Evolutionary conservation across 2,888 invertebrate genomes (phyloP).

Genomic region (Coenonympha glycerion): DNA sequence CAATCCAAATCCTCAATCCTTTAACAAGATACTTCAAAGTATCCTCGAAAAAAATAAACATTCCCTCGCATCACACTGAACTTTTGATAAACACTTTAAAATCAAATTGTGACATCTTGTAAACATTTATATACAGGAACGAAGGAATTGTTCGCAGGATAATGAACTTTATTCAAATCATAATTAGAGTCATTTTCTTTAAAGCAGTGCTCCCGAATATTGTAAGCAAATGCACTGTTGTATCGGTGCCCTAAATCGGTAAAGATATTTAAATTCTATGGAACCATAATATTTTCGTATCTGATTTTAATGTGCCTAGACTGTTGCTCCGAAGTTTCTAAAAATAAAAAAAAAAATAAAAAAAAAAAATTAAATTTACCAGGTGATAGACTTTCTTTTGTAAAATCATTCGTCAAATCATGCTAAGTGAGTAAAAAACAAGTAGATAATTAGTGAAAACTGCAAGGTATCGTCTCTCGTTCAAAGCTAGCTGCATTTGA

Average conservation of each 20-base stretch:
- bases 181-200: too few species aligned
- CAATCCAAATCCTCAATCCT: neutral
- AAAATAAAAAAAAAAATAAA: too few species aligned
- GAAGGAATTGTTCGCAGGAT: neutral
- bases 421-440: too few species aligned
- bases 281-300: neutral
- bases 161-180: neutral
- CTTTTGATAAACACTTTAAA: slow-evolving; percentile 25
- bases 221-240: neutral
- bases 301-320: neutral
- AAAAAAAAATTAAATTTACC: too few species aligned
- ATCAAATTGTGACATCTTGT: slow-evolving; percentile 15
- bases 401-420: too few species aligned
- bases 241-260: slow-evolving; percentile 3
- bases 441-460: too few species aligned
- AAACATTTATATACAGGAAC: slow-evolving; percentile 7
- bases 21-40: slow-evolving; percentile 1
- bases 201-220: neutral
- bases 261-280: neutral
- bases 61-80: slow-evolving; percentile 27
- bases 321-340: too few species aligned
- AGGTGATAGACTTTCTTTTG: too few species aligned
- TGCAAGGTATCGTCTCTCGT: too few species aligned
- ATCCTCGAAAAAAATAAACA: slow-evolving; percentile 20
- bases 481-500: too few species aligned